phyloP scores from a whole-genome alignment of 2,888 invertebrate species.

The Sesamia inferens region DNA sequence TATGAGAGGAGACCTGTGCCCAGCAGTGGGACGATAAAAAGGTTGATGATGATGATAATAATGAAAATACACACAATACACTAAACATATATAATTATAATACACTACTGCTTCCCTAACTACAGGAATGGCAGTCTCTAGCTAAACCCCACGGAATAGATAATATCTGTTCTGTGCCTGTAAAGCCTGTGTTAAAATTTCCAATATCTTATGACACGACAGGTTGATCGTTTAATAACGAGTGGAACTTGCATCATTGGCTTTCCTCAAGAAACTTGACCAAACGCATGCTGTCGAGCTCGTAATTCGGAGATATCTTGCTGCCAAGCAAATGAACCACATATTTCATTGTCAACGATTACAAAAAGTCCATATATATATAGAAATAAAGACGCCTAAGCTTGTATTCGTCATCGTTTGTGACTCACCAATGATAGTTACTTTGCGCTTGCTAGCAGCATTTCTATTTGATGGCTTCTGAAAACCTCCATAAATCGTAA shows the following conservation, averaged over 20 bases:
- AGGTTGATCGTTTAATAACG: not conserved
- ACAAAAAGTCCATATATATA: constrained; percentile 35
- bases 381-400: constrained; percentile 46
- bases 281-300: not conserved
- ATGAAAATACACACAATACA: too few species aligned
- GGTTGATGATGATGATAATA: too few species aligned
- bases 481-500: constrained; percentile 22
- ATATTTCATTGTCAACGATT: constrained; percentile 23
- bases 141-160: too few species aligned
- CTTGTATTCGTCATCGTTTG: constrained; percentile 49
- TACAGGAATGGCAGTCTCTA: not conserved
- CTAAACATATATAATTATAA: too few species aligned
- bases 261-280: not conserved
- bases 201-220: not conserved
- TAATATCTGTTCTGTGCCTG: too few species aligned
- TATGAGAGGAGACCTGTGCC: too few species aligned
- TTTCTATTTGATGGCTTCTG: constrained; percentile 49
- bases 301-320: constrained; percentile 16
- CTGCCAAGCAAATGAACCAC: constrained; percentile 24
- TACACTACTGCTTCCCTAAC: too few species aligned
- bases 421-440: constrained; percentile 47
- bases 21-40: too few species aligned
- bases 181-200: not conserved
- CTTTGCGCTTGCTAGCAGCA: constrained; percentile 14
- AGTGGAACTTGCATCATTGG: not conserved